Base-by-base conservation (phyloP, 2,113 vertebrate genomes). In the Tympanuchus pallidicinctus region DNA sequence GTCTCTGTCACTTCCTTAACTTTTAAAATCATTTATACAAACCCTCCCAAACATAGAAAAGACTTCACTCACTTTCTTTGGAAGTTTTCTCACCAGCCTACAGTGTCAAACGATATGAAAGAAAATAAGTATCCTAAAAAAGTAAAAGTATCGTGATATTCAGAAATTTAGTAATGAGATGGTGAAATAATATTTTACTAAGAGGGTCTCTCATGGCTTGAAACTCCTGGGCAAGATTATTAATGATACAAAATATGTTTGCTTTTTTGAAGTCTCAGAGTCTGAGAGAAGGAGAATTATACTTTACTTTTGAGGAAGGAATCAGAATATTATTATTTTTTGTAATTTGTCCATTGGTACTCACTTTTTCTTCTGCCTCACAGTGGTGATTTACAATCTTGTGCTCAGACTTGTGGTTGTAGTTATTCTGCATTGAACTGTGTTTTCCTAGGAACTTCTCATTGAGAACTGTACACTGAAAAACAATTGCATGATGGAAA, bases 121-220 rank as follows among this genome's bases (percentile, higher is more conserved):
- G 45, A 13, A 34, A 34, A 22, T 8, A 43, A 6, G 18, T 24
- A 24, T 15, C 9, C 15, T 1, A 36, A 13, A 20, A 16, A 34
- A 28, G 38, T 25, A 28, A 47, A 14, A n/a, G 27, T 7, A 59
- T 21, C 24, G 3, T 1, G 52, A 4, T 15, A 2, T 4, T 2
- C 0, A 13, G 43, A 65, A 77, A 65, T 8, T 19, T 27, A 16
- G 27, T 17, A 11, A 42, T 42, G 24, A 7, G 38, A 10, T 47
- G 27, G 3, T 21, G 10, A 91, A 74, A 13, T 27, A 13, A 78
- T 66, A 40, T 13, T 42, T 42, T 86, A 18, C 5, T 2, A 3
- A 40, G 5, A 17, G 13, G 2, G 4, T 5, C 14, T 6, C 11
- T 75, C 32, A 34, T 8, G 54, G 11, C 6, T 79, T 32, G 4